Evolutionary conservation across 2,888 invertebrate species (phyloP), one percentile per base, ranked within the genome.

Genomic region (Mimas tiliae): DNA sequence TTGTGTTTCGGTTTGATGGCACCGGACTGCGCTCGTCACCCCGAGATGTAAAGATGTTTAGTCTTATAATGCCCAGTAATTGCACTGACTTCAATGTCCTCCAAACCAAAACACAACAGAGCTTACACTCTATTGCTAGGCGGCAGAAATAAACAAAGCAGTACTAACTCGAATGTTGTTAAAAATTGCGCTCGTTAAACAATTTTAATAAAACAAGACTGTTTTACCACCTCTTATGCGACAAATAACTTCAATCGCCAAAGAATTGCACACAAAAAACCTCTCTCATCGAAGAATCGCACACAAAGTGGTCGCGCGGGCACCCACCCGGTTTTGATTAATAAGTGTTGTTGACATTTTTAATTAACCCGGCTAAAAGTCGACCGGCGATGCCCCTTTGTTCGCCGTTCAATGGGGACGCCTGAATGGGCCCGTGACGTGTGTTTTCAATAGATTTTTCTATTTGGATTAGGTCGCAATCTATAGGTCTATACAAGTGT

Each of bases 281-380:
- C 3, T 19, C 19, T 19, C 16, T 19, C 9, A 12, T 33, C 12
- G 16, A 64, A 76, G 73, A 65, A 67, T 68, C 74, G 74, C 80
- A 77, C 76, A 72, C 66, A 71, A 72, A 71, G 74, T 67, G 67
- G 70, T 68, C 76, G 74, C 67, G 73, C 69, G 74, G 70, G 6
- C 11, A 6, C 71, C 67, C 70, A 66, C 73, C 74, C 80, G 45
- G 74, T 80, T 86, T 88, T 90, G 90, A 92, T 91, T 90, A 91
- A 91, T 91, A 89, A 90, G 86, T 86, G 88, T 79, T 83, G 90
- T 85, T 91, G 92, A 91, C 91, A 90, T 90, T 90, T 58, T 90
- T 92, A 92, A 92, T 92, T 91, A 91, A 90, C 88, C 88, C 86
- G 83, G 86, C 84, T 84, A 89, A 89, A 89, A 89, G 89, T 90